Percentiles rank a stretch among this genome's conserved stretches.
phyloP scores from a whole-genome alignment of 2,797 vertebrate species.

The Oreortyx pictus region DNA sequence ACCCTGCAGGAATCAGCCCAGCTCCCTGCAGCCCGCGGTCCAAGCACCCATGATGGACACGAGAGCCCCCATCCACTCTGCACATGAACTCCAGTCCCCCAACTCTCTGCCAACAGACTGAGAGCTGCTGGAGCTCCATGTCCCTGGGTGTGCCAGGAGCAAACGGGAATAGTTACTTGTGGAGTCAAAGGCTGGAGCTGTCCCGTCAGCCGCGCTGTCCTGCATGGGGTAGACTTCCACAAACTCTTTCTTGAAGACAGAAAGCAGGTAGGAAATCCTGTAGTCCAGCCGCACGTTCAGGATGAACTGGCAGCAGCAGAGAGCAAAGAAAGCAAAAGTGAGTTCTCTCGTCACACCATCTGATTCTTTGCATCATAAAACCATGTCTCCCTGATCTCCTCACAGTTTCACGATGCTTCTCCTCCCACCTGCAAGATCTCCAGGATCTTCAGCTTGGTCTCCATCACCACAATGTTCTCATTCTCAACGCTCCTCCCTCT shows the following conservation, averaged over 20 bases:
- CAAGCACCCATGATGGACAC: fast-evolving
- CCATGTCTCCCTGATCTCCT: background rate
- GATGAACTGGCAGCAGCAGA: conserved; percentile 79
- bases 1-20: background rate
- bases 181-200: conserved; percentile 87
- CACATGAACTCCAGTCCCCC: background rate
- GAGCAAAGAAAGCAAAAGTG: background rate
- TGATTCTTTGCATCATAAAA: background rate
- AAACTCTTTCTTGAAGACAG: conserved; percentile 98
- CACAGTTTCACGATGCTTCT: background rate
- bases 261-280: conserved; percentile 95
- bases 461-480: conserved; percentile 95
- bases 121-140: background rate
- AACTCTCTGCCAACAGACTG: fast-evolving
- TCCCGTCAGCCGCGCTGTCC: conserved; percentile 89
- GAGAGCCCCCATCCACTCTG: background rate
- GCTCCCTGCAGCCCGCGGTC: background rate
- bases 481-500: conserved; percentile 90
- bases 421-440: conserved; percentile 92
- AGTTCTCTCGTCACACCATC: background rate
- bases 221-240: conserved; percentile 95
- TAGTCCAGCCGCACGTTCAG: conserved; percentile 95
- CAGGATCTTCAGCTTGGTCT: conserved; percentile 97
- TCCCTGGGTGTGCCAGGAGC: background rate
- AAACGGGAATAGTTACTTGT: conserved; percentile 76